Conservation (phyloP, 2,888 invertebrate genomes). For the Dorcus parallelipipedus region DNA sequence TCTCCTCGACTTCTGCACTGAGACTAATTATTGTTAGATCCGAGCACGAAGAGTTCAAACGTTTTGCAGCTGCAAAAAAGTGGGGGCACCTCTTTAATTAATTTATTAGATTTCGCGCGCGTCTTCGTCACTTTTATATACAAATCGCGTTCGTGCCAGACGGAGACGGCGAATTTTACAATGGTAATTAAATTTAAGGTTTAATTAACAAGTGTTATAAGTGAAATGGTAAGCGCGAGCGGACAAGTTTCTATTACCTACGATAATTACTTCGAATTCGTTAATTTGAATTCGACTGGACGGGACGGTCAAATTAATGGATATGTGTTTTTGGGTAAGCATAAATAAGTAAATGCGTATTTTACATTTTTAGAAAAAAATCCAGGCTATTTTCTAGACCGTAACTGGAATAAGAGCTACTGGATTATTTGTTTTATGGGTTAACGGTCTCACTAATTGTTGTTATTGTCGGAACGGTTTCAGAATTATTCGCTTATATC, state of each 20-base stretch:
- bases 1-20: slow-evolving; percentile 44
- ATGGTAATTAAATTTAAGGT: slow-evolving; percentile 32
- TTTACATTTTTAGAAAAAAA: not conserved
- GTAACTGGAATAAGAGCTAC: not conserved
- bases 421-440: slow-evolving; percentile 1
- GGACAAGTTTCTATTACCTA: not conserved
- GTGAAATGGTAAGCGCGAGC: slow-evolving; percentile 19
- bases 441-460: not conserved
- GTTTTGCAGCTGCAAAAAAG: slow-evolving; percentile 40
- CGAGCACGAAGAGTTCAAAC: slow-evolving; percentile 48
- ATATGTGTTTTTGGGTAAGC: not conserved
- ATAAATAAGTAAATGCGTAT: not conserved
- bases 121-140: not conserved
- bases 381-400: not conserved
- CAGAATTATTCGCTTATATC: too few species aligned
- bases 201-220: slow-evolving; percentile 42
- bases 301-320: not conserved
- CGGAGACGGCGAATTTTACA: not conserved
- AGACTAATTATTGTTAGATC: slow-evolving; percentile 51
- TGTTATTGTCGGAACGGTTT: too few species aligned
- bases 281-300: not conserved
- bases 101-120: too few species aligned
- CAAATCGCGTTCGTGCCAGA: not conserved
- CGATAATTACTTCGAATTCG: not conserved
- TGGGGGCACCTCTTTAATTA: not conserved